Conservation (phyloP, 2,888 invertebrate genomes). For the Petrolisthes manimaculis region DNA sequence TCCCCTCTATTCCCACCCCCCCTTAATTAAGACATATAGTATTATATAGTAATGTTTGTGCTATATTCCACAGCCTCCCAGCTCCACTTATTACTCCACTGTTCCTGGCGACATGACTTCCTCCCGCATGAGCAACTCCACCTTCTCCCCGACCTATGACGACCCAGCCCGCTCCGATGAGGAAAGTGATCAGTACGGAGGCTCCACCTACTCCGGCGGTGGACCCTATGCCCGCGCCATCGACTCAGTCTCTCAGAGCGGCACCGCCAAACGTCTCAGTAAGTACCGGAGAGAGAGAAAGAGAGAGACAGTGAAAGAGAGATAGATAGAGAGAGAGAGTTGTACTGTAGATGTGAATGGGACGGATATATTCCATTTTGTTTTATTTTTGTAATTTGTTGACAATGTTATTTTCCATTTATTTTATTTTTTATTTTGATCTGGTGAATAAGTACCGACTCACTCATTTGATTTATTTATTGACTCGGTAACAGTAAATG, state of each 20-base stretch:
- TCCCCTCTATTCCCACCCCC: too few species aligned
- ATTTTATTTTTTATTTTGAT: too few species aligned
- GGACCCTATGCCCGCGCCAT: constrained; percentile 80
- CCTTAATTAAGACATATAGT: not conserved
- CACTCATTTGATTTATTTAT: too few species aligned
- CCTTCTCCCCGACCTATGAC: constrained; percentile 84
- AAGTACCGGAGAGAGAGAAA: constrained; percentile 19
- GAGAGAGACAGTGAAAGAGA: not conserved
- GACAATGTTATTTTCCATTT: too few species aligned
- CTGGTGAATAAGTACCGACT: too few species aligned
- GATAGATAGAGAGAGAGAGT: not conserved
- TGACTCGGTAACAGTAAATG: too few species aligned
- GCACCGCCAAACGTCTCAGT: constrained; percentile 65
- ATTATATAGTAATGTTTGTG: too few species aligned
- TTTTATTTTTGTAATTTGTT: too few species aligned
- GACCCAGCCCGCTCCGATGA: constrained; percentile 93
- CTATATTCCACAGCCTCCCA: constrained; percentile 63
- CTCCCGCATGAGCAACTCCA: constrained; percentile 60
- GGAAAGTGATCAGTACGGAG: constrained; percentile 87
- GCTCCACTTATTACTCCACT: constrained; percentile 65
- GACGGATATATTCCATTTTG: too few species aligned
- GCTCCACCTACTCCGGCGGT: constrained; percentile 79
- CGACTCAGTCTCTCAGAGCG: constrained; percentile 76
- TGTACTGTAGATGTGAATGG: not conserved
- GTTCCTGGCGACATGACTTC: constrained; percentile 60